These are phyloP conservation scores for Drosophila mettleri DNA, from an alignment of 2,888 invertebrate species.

Conservation along the genomic window DNA sequence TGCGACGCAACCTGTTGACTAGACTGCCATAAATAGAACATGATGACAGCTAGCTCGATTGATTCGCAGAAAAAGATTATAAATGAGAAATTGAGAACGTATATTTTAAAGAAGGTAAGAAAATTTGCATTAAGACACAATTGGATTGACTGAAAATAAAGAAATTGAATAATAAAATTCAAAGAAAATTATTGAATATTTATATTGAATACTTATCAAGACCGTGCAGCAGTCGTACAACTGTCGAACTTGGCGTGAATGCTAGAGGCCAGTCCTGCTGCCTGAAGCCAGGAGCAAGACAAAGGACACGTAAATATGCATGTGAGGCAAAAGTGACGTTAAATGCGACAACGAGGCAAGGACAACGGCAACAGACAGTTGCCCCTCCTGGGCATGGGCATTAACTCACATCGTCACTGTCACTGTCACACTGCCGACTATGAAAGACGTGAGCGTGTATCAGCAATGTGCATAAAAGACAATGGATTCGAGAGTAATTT, in stretches of 20 bases:
- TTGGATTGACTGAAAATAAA: not conserved
- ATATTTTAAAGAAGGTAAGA: not conserved
- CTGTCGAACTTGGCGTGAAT: not conserved
- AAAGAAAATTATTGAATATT: not conserved
- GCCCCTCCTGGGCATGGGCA: conserved; percentile 5
- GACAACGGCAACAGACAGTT: conserved; percentile 20
- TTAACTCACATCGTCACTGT: conserved; percentile 9
- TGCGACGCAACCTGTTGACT: conserved; percentile 8
- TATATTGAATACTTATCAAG: not conserved
- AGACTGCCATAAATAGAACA: not conserved
- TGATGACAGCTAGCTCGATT: not conserved
- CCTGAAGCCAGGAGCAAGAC: not conserved
- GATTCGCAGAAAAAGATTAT: not conserved
- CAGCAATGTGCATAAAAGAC: not conserved
- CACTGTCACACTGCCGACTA: conserved; percentile 20
- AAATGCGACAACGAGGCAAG: conserved; percentile 14
- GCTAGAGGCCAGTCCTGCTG: not conserved
- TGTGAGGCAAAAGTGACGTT: conserved; percentile 27
- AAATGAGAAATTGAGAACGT: not conserved
- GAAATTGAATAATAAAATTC: not conserved
- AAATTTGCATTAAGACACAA: not conserved
- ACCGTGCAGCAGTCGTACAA: not conserved
- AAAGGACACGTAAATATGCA: conserved; percentile 25
- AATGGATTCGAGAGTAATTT: conserved; percentile 2
- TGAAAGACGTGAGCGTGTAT: conserved; percentile 12